Conservation (phyloP, 1,140 invertebrate species). For the Pseudoatta argentina region DNA sequence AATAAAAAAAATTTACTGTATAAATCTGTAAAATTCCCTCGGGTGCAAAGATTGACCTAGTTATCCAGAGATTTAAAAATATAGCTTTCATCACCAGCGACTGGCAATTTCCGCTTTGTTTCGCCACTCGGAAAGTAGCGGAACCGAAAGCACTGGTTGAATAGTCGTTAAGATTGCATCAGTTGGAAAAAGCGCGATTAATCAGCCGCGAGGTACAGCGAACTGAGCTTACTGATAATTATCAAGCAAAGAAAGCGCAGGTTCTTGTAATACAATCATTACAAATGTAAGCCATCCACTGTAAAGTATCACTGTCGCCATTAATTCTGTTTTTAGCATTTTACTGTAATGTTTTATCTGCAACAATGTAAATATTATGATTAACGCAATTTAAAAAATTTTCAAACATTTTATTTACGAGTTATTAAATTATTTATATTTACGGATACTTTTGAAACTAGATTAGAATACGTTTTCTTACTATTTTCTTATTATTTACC, state of each 20-base stretch:
- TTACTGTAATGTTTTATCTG: not conserved
- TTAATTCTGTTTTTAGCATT: conserved; percentile 55
- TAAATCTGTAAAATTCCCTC: conserved; percentile 47
- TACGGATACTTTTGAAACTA: not conserved
- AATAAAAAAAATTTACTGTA: conserved; percentile 29
- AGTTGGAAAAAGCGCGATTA: conserved; percentile 60
- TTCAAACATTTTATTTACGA: conserved; percentile 15
- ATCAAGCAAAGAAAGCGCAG: conserved; percentile 21
- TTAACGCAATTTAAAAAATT: not conserved
- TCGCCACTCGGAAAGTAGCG: conserved; percentile 47
- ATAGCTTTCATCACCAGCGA: conserved; percentile 56
- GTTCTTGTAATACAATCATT: conserved; percentile 62
- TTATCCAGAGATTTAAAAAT: conserved; percentile 46
- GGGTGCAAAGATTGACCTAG: conserved; percentile 39
- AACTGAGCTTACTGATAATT: conserved; percentile 53
- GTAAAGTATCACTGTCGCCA: conserved; percentile 48
- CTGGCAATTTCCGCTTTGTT: conserved; percentile 59
- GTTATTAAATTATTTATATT: not conserved
- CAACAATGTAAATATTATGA: not conserved
- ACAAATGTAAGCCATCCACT: conserved; percentile 54
- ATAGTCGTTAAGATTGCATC: conserved; percentile 64
- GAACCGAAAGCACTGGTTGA: conserved; percentile 55
- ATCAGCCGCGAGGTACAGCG: conserved; percentile 49
- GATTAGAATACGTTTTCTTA: not conserved
- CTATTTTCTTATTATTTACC: not conserved